Percentiles rank a stretch among this genome's conserved stretches.
Conservation (phyloP, 2,888 invertebrate species). For the Conops quadrifasciatus region DNA sequence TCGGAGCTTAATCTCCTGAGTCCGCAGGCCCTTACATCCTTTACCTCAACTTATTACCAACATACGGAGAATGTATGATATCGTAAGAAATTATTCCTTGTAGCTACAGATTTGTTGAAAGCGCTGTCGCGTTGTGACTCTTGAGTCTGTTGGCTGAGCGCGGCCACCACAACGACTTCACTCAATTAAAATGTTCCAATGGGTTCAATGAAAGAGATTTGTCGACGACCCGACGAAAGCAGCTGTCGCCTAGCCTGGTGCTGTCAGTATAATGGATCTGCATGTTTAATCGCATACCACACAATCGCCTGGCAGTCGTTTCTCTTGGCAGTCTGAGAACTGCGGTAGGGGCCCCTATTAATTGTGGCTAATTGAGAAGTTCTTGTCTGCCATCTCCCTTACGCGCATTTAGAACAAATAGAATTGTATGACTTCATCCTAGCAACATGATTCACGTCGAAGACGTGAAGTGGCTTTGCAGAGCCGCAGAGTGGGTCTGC, state of each 20-base stretch:
- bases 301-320: neutral
- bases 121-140: too few species aligned
- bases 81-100: too few species aligned
- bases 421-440: conserved; percentile 5
- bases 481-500: too few species aligned
- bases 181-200: conserved; percentile 28
- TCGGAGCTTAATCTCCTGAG: too few species aligned
- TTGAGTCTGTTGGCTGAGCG: neutral
- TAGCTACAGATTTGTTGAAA: too few species aligned
- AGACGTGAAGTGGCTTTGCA: too few species aligned
- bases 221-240: conserved; percentile 22
- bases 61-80: too few species aligned
- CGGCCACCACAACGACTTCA: conserved; percentile 6
- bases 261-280: too few species aligned
- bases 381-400: conserved; percentile 28
- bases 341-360: conserved; percentile 45
- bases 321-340: conserved; percentile 41
- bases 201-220: conserved; percentile 33
- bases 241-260: neutral
- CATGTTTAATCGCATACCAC: neutral
- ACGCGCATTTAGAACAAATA: neutral
- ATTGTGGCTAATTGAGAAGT: conserved; percentile 50
- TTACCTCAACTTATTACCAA: too few species aligned
- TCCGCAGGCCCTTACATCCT: too few species aligned
- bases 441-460: too few species aligned